phyloP scores from a whole-genome alignment of 2,888 invertebrate genomes.

The Ceramica pisi region DNA sequence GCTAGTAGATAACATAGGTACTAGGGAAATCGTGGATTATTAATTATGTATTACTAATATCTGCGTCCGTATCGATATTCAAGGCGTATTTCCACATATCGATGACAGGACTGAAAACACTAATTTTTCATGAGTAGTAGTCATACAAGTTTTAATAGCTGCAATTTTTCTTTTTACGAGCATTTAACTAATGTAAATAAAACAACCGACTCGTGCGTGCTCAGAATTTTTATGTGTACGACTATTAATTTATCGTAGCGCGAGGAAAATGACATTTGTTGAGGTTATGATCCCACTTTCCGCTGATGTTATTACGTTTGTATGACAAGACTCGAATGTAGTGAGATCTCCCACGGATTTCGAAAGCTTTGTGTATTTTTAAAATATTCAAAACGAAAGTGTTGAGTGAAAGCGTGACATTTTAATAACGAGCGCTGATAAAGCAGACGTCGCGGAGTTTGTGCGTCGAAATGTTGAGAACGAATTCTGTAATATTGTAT shows the following conservation, averaged over 20 bases:
- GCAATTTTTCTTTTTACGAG: slow-evolving; percentile 38
- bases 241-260: slow-evolving; percentile 35
- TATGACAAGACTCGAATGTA: slow-evolving; percentile 45
- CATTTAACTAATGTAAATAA: slow-evolving; percentile 42
- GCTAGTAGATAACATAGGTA: slow-evolving; percentile 44
- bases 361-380: slow-evolving; percentile 76
- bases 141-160: slow-evolving; percentile 11
- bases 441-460: slow-evolving; percentile 53
- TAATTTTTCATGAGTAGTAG: slow-evolving; percentile 1
- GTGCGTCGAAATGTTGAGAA: slow-evolving; percentile 51
- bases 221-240: slow-evolving; percentile 26
- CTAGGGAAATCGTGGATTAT: slow-evolving; percentile 42
- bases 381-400: slow-evolving; percentile 81
- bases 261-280: slow-evolving; percentile 42
- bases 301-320: slow-evolving; percentile 40
- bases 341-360: slow-evolving; percentile 66
- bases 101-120: slow-evolving; percentile 1
- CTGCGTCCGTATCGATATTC: slow-evolving; percentile 3
- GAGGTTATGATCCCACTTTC: slow-evolving; percentile 42
- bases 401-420: slow-evolving; percentile 81
- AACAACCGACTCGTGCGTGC: slow-evolving; percentile 25
- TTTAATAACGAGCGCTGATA: slow-evolving; percentile 78
- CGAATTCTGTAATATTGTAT: slow-evolving; percentile 51
- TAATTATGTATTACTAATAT: slow-evolving; percentile 27
- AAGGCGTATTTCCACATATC: slow-evolving; percentile 1